A percentile compares a stretch with the other conserved stretches of the same genome.
phyloP scores from a whole-genome alignment of 2,888 invertebrate genomes.

The Eudemis profundana region DNA sequence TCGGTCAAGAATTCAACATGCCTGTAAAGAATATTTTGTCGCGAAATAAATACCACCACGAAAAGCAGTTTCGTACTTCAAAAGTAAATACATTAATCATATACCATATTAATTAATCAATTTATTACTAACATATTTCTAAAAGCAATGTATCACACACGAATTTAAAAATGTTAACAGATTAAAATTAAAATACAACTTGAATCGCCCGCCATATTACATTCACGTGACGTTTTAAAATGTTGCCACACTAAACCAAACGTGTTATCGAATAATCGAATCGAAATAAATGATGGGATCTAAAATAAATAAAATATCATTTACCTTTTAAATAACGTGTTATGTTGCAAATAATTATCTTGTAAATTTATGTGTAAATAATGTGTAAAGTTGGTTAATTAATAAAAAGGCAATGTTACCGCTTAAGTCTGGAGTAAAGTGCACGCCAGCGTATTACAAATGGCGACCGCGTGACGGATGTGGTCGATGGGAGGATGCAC shows the following conservation, averaged over 20 bases:
- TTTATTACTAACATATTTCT: no score
- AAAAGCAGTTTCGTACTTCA: no score
- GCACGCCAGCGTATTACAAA: slow-evolving; percentile 63
- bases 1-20: no score
- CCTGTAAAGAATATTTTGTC: no score
- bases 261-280: slow-evolving; percentile 14
- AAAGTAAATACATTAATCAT: no score
- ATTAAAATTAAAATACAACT: neutral
- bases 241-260: slow-evolving; percentile 23
- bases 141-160: no score
- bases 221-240: slow-evolving; percentile 40
- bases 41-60: no score
- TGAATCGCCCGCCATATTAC: slow-evolving; percentile 24
- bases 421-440: slow-evolving; percentile 23
- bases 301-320: neutral
- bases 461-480: slow-evolving; percentile 77
- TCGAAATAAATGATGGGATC: neutral
- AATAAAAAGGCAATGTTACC: slow-evolving; percentile 25
- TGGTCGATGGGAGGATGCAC: slow-evolving; percentile 71
- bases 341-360: neutral
- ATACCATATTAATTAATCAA: no score
- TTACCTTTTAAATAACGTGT: neutral
- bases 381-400: slow-evolving; percentile 2
- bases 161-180: no score
- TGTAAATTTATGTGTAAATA: neutral